Base-by-base conservation (phyloP, 2,797 vertebrate genomes). In the Enteromius fasciolatus region DNA sequence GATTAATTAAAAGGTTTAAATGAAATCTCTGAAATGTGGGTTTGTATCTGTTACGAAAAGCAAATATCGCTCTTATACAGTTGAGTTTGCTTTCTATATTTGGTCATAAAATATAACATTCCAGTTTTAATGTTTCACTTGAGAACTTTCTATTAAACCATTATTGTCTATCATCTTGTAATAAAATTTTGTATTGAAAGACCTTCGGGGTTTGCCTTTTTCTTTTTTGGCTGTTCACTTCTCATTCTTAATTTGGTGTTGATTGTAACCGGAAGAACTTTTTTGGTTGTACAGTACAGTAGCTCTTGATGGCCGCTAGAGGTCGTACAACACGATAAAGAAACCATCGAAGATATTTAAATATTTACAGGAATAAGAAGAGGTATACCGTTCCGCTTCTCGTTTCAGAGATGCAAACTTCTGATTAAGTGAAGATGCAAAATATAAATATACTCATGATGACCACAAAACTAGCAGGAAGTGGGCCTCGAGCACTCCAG, bases 101-200 rank as follows among this genome's bases (percentile, higher is more conserved):
- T 64, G 41, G 57, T 15, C 59, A 57, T 57, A 18, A 75, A 90
- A 92, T 41, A 90, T 81, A 86, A 93, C 92, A 94, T 95, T 95
- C 93, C 93, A 89, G 64, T 90, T 87, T 90, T 87, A 91, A 89
- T 87, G 84, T 90, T 94, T 94, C 87, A 92, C 92, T 83, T 89
- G 87, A 91, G 86, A 88, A 87, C 89, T 89, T 91, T 92, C 81
- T 90, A 92, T 88, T 89, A 90, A 82, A 78, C 67, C 88, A 88
- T 91, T 92, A 75, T 89, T 90, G 89, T 91, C 89, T 86, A 90
- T 88, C 91, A 81, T 88, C 91, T 94, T 92, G 88, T 93, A 93
- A 94, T 94, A 93, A 94, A 93, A 82, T 79, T 85, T 92, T 93
- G 89, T 94, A 94, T 90, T 63, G 10, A 82, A 87, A 89, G 93